Evolutionary conservation across 2,888 invertebrate species (phyloP), one percentile per base, ranked within the genome.

Genomic region (Gnatocerus cornutus): DNA sequence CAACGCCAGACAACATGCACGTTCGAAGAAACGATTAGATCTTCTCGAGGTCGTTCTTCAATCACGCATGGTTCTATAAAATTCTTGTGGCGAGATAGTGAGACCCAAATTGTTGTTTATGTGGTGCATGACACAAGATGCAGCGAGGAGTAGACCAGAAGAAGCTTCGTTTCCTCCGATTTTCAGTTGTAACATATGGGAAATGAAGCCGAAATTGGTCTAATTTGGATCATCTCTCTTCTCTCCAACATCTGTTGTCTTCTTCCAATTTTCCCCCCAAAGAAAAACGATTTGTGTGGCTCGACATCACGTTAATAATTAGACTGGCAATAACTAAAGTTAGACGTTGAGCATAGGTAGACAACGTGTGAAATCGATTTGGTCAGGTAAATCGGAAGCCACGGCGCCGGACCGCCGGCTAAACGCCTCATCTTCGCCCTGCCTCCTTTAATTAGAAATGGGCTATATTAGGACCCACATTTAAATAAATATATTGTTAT

Each of bases 291-390:
- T 77, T 77, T 76, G 75, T 76, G 77, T 72, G 75, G 75, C 64
- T 70, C 33, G 68, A 71, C 69, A 64, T 66, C 74, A 76, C 74
- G 75, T 46, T 62, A 58, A 43, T 53, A 68, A 61, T 68, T 45
- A 52, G 21, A 3, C 12, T 9, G 27, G 16, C 43, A 50, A 50
- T 67, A 62, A 61, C 14, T 43, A 64, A 63, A 64, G 64, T 69
- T 58, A 65, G 64, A 76, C 73, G 72, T 77, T 73, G 72, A 59
- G 63, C 72, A 68, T 71, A 16, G 48, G 52, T 73, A 77, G 80
- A 79, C 80, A 77, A 81, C 76, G 81, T 81, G 81, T 81, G 80
- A 81, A 81, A 81, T 80, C 80, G 80, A 81, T 80, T 81, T 78
- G 78, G 78, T 77, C 80, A 80, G 80, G 80, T 80, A 81, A 80